Conservation (phyloP, 37 sponge, comb jelly and placozoan genomes). For the Halisarca cf. caerulea region DNA sequence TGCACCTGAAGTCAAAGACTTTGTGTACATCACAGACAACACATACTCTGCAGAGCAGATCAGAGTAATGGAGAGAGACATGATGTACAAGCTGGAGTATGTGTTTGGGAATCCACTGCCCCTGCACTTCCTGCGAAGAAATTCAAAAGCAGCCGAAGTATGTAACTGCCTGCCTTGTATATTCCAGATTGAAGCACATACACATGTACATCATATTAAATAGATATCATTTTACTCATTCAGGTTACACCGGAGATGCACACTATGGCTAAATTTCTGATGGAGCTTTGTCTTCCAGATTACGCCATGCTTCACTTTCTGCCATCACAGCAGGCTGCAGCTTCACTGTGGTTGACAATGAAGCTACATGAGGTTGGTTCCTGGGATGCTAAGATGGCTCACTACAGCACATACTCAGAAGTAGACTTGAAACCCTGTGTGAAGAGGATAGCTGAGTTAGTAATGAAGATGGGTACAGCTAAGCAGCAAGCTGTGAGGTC, state of each 20-base stretch:
- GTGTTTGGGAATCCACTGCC: slow-evolving; percentile 89
- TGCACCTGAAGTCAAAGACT: slow-evolving; percentile 93
- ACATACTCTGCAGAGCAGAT: slow-evolving; percentile 83
- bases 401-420: slow-evolving; percentile 83
- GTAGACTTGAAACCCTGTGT: slow-evolving; percentile 64
- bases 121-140: slow-evolving; percentile 94
- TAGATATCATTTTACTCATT: not conserved
- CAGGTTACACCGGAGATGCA: slow-evolving; percentile 89
- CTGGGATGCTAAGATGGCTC: slow-evolving; percentile 58
- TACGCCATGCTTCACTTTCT: slow-evolving; percentile 67
- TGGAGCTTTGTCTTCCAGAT: slow-evolving; percentile 88
- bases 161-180: slow-evolving; percentile 6
- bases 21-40: slow-evolving; percentile 96
- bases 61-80: slow-evolving; percentile 81
- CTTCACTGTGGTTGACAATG: slow-evolving; percentile 79
- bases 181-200: not conserved
- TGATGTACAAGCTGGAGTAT: slow-evolving; percentile 82
- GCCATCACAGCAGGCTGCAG: slow-evolving; percentile 88
- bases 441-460: slow-evolving; percentile 70
- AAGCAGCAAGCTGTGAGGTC: slow-evolving; percentile 90
- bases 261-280: slow-evolving; percentile 92
- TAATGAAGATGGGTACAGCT: slow-evolving; percentile 59
- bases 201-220: not conserved
- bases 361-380: slow-evolving; percentile 44
- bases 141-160: slow-evolving; percentile 97